Evolutionary conservation across 2,797 vertebrate species (phyloP).

Genomic region (Toxotes lorentzi): DNA sequence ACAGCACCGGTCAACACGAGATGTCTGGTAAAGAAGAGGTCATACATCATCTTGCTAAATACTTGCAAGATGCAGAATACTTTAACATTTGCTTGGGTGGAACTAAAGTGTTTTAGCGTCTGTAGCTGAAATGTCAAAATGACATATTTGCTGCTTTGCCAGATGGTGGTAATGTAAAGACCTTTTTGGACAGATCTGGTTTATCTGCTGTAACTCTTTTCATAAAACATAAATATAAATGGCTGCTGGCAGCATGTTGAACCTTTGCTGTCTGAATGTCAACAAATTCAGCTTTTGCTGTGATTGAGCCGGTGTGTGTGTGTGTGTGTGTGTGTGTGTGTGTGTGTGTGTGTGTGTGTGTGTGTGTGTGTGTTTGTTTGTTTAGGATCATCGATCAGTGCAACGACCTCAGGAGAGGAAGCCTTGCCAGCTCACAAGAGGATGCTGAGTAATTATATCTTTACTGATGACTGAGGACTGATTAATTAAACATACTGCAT

Average conservation of each 20-base stretch:
- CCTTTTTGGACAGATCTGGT: background rate
- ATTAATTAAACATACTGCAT: background rate
- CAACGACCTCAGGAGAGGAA: background rate
- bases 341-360: background rate
- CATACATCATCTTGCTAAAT: background rate
- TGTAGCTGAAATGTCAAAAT: background rate
- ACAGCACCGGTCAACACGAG: background rate
- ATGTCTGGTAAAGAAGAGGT: background rate
- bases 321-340: conserved; percentile 1
- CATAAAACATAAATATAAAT: background rate
- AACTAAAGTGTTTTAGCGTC: background rate
- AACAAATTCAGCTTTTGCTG: background rate
- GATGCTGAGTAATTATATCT: conserved; percentile 3
- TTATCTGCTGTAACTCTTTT: background rate
- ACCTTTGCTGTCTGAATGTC: too few relatives aligned
- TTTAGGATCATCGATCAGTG: conserved; percentile 27
- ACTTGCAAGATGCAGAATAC: background rate
- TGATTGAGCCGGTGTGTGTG: background rate
- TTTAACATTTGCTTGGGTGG: background rate
- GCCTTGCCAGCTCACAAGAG: conserved; percentile 6
- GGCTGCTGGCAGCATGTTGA: background rate
- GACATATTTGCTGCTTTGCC: background rate
- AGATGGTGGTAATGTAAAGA: background rate
- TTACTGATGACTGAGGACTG: background rate
- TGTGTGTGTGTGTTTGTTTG: conserved; percentile 3